Base-by-base conservation (phyloP, 2,888 invertebrate genomes). In the Drosophila neutralis region DNA sequence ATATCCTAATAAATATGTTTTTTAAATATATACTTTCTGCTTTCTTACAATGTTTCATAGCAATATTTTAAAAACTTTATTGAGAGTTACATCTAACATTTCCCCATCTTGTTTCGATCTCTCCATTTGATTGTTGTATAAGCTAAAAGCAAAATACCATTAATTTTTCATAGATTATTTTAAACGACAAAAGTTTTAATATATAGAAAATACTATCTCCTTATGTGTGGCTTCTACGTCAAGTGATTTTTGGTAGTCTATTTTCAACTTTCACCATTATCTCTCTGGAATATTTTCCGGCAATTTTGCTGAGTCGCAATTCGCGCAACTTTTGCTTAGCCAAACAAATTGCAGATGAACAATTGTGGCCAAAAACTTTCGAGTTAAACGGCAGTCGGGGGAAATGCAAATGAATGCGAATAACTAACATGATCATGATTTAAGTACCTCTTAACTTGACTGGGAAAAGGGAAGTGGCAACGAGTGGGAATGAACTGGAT, bases 361-460 rank as follows among this genome's bases (percentile, higher is more conserved):
- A 73, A 73, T 83, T 85, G 78, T 49, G 74, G 78, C 64, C 64
- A 18, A 31, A 70, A 75, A 56, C 45, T 76, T 76, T 51, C 48
- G 60, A 40, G 57, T 31, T 29, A 21, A 42, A 27, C 29, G 29
- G 42, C 13, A 15, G 10, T 33, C 21, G 27, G 36, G 40, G 68
- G 49, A 73, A 81, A 86, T 86, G 89, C 80, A 89, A 86, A 86
- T 86, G 74, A 76, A 76, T 73, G 73, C 56, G 74, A 67, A 83
- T 88, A 81, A 73, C 81, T 81, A 83, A 75, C 71, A 76, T 80
- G 70, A 78, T 77, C 69, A 73, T 73, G 71, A 60, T 62, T 65
- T 62, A 68, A 76, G 64, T 71, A 63, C 36, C 71, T 49, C 62
- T 68, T 33, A 69, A 33, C 59, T 56, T 45, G 21, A n/a, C n/a